Evolutionary conservation across 1,140 invertebrate species (phyloP).

Genomic region (Solenopsis fugax): DNA sequence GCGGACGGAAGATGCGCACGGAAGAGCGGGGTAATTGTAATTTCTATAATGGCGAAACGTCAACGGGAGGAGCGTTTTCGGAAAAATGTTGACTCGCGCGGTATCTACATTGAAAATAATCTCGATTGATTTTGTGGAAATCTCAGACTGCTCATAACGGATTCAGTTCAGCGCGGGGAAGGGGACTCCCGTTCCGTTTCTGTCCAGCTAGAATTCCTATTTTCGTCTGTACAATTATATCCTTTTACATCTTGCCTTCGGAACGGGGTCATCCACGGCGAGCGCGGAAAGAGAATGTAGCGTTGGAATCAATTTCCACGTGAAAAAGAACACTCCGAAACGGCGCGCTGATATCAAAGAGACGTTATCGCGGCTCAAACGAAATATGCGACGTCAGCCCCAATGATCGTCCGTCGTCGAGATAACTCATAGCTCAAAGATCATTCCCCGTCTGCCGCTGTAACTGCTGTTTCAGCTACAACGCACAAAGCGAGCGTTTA

Average conservation of each 20-base stretch:
- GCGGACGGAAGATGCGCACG: constrained; percentile 3
- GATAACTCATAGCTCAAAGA: constrained; percentile 31
- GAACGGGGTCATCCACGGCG: constrained; percentile 41
- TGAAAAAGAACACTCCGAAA: constrained; percentile 50
- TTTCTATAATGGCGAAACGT: background rate
- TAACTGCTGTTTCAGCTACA: constrained; percentile 20
- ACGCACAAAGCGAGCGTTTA: constrained; percentile 11
- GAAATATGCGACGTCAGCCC: constrained; percentile 33
- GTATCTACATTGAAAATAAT: constrained; percentile 7
- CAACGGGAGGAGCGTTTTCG: background rate
- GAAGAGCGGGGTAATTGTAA: no score
- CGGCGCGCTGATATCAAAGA: constrained; percentile 34
- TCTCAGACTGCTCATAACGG: constrained; percentile 11
- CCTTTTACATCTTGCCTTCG: constrained; percentile 35
- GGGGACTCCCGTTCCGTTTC: background rate
- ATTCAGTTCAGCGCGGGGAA: background rate
- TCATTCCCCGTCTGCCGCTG: background rate
- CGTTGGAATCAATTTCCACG: constrained; percentile 49
- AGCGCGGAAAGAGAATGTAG: constrained; percentile 30
- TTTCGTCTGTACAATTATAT: constrained; percentile 55
- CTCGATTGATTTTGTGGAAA: constrained; percentile 17
- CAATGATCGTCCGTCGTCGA: constrained; percentile 28
- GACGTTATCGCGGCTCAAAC: constrained; percentile 31
- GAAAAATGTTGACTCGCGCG: background rate
- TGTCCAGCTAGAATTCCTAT: constrained; percentile 39